phyloP scores from a whole-genome alignment of 2,888 invertebrate genomes.

The Agapetus fuscipes region DNA sequence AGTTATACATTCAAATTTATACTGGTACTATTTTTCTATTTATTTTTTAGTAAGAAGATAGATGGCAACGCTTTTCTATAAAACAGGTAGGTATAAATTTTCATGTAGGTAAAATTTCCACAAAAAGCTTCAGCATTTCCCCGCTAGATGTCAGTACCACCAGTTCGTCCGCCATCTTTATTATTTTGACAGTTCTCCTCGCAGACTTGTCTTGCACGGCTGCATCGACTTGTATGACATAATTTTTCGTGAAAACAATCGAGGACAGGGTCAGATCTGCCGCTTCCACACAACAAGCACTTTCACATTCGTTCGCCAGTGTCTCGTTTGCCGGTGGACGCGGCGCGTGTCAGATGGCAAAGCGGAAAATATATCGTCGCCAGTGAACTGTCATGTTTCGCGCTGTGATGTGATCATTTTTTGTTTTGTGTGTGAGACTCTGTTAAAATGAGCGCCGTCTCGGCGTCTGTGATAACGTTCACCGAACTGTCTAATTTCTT shows the following conservation, averaged over 20 bases:
- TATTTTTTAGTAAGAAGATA: no score
- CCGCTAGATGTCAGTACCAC: no score
- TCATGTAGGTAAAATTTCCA: no score
- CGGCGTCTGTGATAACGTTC: conserved; percentile 12
- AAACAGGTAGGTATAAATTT: no score
- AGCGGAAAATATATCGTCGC: neutral
- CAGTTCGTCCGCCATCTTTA: no score
- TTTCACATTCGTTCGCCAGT: conserved; percentile 16
- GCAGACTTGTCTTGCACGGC: conserved; percentile 7
- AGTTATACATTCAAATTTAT: no score
- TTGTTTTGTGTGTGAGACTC: neutral
- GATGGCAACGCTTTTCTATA: no score
- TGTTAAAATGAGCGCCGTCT: conserved; percentile 13
- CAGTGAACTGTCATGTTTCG: neutral
- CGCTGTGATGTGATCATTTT: conserved; percentile 8
- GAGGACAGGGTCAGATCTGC: conserved; percentile 18
- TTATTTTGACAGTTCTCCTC: conserved; percentile 15
- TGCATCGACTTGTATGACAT: conserved; percentile 14
- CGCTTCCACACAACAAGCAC: conserved; percentile 9
- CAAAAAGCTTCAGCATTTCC: no score
- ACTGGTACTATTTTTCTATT: no score
- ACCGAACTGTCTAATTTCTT: conserved; percentile 14
- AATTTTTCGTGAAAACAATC: conserved; percentile 17
- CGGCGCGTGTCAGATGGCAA: conserved; percentile 8
- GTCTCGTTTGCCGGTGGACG: conserved; percentile 2